A percentile compares a stretch with the other conserved stretches of the same genome.
phyloP scores from a whole-genome alignment of 2,888 invertebrate species.

The Leptinotarsa tumamoca region DNA sequence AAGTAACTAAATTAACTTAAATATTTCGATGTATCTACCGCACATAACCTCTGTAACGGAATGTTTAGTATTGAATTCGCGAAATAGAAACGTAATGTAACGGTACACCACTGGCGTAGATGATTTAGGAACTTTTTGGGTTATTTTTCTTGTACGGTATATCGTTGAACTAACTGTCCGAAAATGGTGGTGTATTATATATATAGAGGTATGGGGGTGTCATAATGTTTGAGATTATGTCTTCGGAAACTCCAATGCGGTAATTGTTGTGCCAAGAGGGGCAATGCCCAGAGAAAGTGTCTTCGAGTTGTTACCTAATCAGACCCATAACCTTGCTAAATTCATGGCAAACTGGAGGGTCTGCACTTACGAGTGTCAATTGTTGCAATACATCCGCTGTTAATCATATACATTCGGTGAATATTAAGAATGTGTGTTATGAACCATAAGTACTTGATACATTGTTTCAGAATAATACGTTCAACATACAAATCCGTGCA shows the following conservation, averaged over 20 bases:
- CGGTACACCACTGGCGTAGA: slow-evolving; percentile 24
- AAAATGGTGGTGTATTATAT: slow-evolving; percentile 30
- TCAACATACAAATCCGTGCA: too few species aligned
- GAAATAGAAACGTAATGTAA: slow-evolving; percentile 6
- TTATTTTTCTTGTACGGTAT: neutral
- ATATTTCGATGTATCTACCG: neutral
- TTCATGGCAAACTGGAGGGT: slow-evolving; percentile 47
- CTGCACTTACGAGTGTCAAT: neutral
- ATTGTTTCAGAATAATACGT: too few species aligned
- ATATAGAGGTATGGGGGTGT: slow-evolving; percentile 44
- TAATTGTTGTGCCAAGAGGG: slow-evolving; percentile 51
- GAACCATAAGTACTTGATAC: neutral
- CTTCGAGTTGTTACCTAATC: slow-evolving; percentile 29
- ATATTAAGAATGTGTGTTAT: neutral
- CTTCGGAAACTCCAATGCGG: slow-evolving; percentile 49
- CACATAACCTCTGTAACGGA: slow-evolving; percentile 11
- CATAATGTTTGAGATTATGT: slow-evolving; percentile 32
- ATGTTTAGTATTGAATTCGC: slow-evolving; percentile 9
- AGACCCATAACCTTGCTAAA: slow-evolving; percentile 36
- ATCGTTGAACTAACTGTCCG: slow-evolving; percentile 13
- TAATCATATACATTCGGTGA: neutral
- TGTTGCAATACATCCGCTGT: neutral
- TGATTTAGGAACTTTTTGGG: neutral
- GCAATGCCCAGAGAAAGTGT: slow-evolving; percentile 66
- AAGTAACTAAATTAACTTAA: slow-evolving; percentile 3